phyloP scores from a whole-genome alignment of 2,797 vertebrate species.

The Austrolebias charrua region DNA sequence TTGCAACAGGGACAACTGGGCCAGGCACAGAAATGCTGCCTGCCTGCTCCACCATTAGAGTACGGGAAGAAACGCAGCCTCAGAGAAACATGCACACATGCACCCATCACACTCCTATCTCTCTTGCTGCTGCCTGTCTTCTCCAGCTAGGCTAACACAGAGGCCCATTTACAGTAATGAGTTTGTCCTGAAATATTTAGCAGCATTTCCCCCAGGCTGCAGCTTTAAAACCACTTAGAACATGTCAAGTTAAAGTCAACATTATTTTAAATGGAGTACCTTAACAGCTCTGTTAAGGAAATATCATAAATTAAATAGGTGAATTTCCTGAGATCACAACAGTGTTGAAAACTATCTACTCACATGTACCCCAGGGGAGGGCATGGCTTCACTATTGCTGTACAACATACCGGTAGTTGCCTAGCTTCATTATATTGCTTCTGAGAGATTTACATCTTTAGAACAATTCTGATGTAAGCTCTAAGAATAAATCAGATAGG shows the following conservation, averaged over 20 bases:
- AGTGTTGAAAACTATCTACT: slow-evolving; percentile 47
- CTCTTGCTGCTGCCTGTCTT: slow-evolving; percentile 65
- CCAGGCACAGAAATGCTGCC: slow-evolving; percentile 53
- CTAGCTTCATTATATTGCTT: slow-evolving; percentile 1
- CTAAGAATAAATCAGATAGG: not conserved
- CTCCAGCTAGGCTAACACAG: slow-evolving; percentile 64
- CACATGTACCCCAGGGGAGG: slow-evolving; percentile 40
- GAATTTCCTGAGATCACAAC: slow-evolving; percentile 56
- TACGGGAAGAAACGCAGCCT: slow-evolving; percentile 18
- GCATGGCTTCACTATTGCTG: slow-evolving; percentile 21
- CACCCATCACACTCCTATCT: slow-evolving; percentile 56
- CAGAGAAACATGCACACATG: slow-evolving; percentile 19
- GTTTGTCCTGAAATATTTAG: slow-evolving; percentile 82
- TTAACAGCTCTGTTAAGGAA: slow-evolving; percentile 62
- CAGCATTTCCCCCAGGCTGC: slow-evolving; percentile 69
- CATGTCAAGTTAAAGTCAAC: slow-evolving; percentile 77
- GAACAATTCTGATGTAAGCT: slow-evolving; percentile 3
- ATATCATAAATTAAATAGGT: slow-evolving; percentile 74
- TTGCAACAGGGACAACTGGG: slow-evolving; percentile 72
- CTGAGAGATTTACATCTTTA: slow-evolving; percentile 35
- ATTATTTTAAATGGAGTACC: slow-evolving; percentile 70
- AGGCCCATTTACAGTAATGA: slow-evolving; percentile 77
- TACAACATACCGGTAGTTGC: slow-evolving; percentile 16
- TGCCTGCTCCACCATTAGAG: slow-evolving; percentile 59
- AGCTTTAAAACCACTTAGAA: slow-evolving; percentile 77